Evolutionary conservation across 35 echinoderm and acorn worm species (phyloP), one percentile per base, ranked within the genome.

Genomic region (Ptychodera flava): DNA sequence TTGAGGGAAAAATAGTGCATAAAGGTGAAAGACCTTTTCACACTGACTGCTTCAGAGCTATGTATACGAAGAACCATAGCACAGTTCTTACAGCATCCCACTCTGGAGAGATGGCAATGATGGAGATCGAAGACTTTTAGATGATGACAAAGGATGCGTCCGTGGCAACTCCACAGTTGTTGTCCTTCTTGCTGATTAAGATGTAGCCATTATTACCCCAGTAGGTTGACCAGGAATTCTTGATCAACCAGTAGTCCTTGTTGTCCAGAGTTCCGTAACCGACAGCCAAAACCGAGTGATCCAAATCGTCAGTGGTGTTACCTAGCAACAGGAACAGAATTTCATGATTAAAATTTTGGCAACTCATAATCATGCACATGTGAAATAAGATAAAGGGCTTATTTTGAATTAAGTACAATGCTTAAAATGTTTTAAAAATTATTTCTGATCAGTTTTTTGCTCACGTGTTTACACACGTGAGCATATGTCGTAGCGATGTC

Each of bases 121-220:
- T 64, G 45, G 45, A 64, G 22, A 64, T 22, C 45, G 22, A 22
- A 64, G 6, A 64, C 45, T 64, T 64, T 22, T 64, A 64, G 45
- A 64, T 64, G 45, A 64, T 64, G 45, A 93, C 88, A 79, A 84
- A 94, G 15, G 86, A 85, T 75, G 89, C 94, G 82, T 88, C 91
- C 0, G 94, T 92, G 33, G 91, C 91, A 28, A 93, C 94, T 32
- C 94, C 94, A 80, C 94, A 97, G 82, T 97, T 97, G 84, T 97
- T 97, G 32, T 93, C 95, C 33, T 97, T 91, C 79, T 81, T 37
- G 76, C 85, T 91, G 35, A 97, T 97, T 0, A 93, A 35, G 77
- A 97, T 88, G 79, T 93, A 97, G 45, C 95, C 95, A 32, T 97
- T 93, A 33, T 97, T 97, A 0, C 95, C 95, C 95, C 95, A 97